phyloP scores from a whole-genome alignment of 2,888 invertebrate species.

The Salticus scenicus region DNA sequence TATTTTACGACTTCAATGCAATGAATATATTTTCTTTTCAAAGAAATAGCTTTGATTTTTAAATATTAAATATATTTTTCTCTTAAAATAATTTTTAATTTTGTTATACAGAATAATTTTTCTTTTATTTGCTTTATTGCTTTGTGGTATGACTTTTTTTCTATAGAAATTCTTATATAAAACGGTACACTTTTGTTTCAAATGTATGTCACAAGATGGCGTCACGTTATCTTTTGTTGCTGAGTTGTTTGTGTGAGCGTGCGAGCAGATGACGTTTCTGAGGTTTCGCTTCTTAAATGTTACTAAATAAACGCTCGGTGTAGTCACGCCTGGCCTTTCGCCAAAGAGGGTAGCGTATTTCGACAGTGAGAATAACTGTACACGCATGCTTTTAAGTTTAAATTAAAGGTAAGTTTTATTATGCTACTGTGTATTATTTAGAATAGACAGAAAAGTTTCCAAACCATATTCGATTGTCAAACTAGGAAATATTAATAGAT shows the following conservation, averaged over 20 bases:
- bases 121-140: no score
- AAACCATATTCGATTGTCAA: not conserved
- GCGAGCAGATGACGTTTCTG: not conserved
- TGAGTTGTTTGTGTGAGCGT: no score
- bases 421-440: not conserved
- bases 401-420: constrained; percentile 11
- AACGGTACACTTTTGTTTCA: no score
- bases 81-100: no score
- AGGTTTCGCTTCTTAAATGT: constrained; percentile 36
- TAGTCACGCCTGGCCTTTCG: constrained; percentile 22
- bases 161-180: no score
- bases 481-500: not conserved
- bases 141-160: no score
- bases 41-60: no score
- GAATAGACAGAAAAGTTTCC: not conserved
- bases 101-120: no score
- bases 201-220: constrained; percentile 19
- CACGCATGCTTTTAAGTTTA: not conserved
- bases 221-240: not conserved
- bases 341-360: not conserved
- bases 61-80: no score
- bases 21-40: no score
- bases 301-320: constrained; percentile 29
- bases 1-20: no score
- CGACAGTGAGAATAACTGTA: not conserved